Conservation (phyloP, 2,113 vertebrate species). For the Emydura subglobosa region DNA sequence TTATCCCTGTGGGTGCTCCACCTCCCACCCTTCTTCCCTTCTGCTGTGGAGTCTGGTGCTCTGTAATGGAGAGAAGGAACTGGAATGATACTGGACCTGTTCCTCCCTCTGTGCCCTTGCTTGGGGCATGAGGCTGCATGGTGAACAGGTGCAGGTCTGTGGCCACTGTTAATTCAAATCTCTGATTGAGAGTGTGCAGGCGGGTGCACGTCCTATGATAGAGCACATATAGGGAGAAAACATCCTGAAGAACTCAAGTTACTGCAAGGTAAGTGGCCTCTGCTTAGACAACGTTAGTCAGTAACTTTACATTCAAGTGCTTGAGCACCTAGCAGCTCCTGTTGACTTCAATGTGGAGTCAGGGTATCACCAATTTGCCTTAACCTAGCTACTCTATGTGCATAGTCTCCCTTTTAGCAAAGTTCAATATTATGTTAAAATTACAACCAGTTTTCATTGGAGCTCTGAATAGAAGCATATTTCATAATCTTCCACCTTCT, state of each 20-base stretch:
- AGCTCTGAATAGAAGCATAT: not conserved
- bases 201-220: too few relatives aligned
- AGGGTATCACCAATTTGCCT: not conserved
- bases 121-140: too few relatives aligned
- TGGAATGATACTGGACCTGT: too few relatives aligned
- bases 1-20: too few relatives aligned
- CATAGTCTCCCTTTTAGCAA: not conserved
- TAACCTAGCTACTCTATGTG: not conserved
- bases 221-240: not conserved
- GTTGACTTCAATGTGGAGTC: not conserved
- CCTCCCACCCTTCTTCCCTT: too few relatives aligned
- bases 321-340: not conserved
- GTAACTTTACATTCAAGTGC: not conserved
- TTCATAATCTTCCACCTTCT: not conserved
- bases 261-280: not conserved
- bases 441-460: not conserved
- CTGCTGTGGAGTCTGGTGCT: too few relatives aligned
- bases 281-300: not conserved
- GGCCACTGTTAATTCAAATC: too few relatives aligned
- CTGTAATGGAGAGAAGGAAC: too few relatives aligned
- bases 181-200: too few relatives aligned
- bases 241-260: not conserved
- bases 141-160: too few relatives aligned
- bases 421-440: not conserved
- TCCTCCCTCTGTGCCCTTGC: too few relatives aligned